Evolutionary conservation across 2,797 vertebrate genomes (phyloP), one percentile per base, ranked within the genome.

Genomic region (Microctenopoma lineatum): DNA sequence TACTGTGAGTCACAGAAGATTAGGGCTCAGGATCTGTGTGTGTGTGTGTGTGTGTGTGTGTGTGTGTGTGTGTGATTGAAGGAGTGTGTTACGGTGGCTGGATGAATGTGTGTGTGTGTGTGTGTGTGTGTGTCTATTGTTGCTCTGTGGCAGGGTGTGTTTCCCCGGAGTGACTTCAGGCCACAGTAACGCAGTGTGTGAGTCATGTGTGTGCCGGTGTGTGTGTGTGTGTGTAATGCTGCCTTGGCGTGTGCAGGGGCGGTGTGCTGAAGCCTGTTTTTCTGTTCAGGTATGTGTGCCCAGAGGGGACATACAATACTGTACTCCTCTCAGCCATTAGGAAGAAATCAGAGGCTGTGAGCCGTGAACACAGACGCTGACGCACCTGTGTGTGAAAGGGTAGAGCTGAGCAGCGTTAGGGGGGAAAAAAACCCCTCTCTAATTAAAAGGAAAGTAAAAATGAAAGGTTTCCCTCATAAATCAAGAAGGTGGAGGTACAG

Each of bases 241-340:
- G 88, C 74, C 80, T 73, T 75, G 86, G 86, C 85, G 86, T 91
- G 90, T 89, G 90, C 86, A 80, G 85, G 73, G 86, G 90, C 77
- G 87, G 88, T 87, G 92, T 88, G 90, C 84, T 84, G 70, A 15
- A 91, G 92, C 91, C 90, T 92, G 92, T 91, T 91, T 88, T 87
- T 85, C 88, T 84, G 89, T 89, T 92, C 92, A 93, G 92, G 93
- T 95, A 95, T 95, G 90, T 81, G 88, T 84, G 90, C 91, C 94
- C 80, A 44, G 77, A 89, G 93, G 93, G 86, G 89, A 94, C 85
- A 85, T 77, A 55, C 90, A 92, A 81, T 78, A 88, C 87, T 81
- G 86, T 87, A 83, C 70, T 84, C 64, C 69, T 79, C 73, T 75
- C 75, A 69, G 86, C 81, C 85, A 87, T 84, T 83, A 83, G 62